These are phyloP conservation scores for Diachasmimorpha longicaudata DNA, from an alignment of 1,140 invertebrate genomes.

Conservation along the genomic window DNA sequence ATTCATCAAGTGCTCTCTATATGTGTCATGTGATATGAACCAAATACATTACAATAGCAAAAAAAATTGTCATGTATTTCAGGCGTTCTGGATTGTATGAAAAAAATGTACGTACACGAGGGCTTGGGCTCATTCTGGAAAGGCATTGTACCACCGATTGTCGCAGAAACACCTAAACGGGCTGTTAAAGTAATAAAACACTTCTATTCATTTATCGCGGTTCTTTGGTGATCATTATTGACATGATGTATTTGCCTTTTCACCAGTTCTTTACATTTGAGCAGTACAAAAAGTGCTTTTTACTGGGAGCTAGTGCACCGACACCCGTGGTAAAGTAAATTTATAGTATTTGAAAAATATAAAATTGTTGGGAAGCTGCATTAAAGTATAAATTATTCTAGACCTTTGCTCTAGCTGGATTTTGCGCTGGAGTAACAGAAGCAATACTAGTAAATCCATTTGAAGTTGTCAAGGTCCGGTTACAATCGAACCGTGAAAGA, in stretches of 20 bases:
- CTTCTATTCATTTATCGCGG: too few relatives aligned
- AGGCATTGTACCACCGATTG: slow-evolving; percentile 88
- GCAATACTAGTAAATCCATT: slow-evolving; percentile 92
- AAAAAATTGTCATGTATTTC: slow-evolving; percentile 19
- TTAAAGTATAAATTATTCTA: slow-evolving; percentile 52
- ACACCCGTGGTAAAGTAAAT: slow-evolving; percentile 77
- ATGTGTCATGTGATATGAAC: too few relatives aligned
- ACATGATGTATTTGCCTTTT: slow-evolving; percentile 31
- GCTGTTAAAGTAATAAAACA: slow-evolving; percentile 77
- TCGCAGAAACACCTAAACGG: slow-evolving; percentile 94
- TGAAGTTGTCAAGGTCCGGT: slow-evolving; percentile 91
- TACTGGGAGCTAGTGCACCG: slow-evolving; percentile 74
- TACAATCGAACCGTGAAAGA: slow-evolving; percentile 73
- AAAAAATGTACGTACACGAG: slow-evolving; percentile 86
- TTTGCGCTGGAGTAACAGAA: slow-evolving; percentile 87
- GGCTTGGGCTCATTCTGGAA: slow-evolving; percentile 86
- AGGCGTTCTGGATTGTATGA: slow-evolving; percentile 85
- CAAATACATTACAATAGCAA: too few relatives aligned
- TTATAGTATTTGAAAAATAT: too few relatives aligned
- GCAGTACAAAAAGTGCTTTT: slow-evolving; percentile 86
- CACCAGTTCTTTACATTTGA: slow-evolving; percentile 88
- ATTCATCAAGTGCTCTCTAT: too few relatives aligned
- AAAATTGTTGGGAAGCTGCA: neutral
- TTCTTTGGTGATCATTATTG: slow-evolving; percentile 10
- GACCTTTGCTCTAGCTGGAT: slow-evolving; percentile 86